Conservation (phyloP, 2,113 vertebrate species). For the Ranitomeya imitator region DNA sequence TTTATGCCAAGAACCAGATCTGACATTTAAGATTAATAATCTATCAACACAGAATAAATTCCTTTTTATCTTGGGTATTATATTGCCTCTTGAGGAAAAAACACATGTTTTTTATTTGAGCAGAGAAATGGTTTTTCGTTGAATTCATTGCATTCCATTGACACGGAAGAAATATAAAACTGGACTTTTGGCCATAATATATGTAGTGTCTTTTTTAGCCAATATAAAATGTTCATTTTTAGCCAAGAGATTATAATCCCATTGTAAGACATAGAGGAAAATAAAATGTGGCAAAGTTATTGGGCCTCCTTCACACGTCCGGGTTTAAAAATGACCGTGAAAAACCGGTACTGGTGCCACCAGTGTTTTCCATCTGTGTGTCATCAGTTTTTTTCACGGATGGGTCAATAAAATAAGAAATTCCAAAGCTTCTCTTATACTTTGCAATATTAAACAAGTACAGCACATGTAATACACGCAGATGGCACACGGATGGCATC, state of each 20-base stretch:
- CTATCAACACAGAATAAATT: conserved; percentile 64
- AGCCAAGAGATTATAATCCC: conserved; percentile 31
- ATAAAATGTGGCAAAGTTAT: no score
- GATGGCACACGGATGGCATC: no score
- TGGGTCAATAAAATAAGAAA: no score
- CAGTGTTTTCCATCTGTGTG: no score
- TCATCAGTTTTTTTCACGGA: no score
- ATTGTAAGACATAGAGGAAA: conserved; percentile 6
- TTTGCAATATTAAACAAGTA: no score
- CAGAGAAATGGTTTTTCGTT: conserved; percentile 59
- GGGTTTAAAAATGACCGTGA: no score
- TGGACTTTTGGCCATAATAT: conserved; percentile 66
- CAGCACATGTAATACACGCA: no score
- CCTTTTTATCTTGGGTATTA: conserved; percentile 59
- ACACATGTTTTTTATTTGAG: conserved; percentile 74
- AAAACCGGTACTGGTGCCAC: no score
- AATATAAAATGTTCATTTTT: conserved; percentile 61
- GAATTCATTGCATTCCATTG: conserved; percentile 70
- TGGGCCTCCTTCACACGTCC: no score
- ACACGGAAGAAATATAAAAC: conserved; percentile 66
- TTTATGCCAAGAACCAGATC: conserved; percentile 64
- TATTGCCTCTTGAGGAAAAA: conserved; percentile 50
- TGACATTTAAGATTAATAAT: conserved; percentile 69
- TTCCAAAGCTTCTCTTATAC: no score
- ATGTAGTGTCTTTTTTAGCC: conserved; percentile 65